phyloP scores from a whole-genome alignment of 2,888 invertebrate genomes.

The Lampropteryx suffumata region DNA sequence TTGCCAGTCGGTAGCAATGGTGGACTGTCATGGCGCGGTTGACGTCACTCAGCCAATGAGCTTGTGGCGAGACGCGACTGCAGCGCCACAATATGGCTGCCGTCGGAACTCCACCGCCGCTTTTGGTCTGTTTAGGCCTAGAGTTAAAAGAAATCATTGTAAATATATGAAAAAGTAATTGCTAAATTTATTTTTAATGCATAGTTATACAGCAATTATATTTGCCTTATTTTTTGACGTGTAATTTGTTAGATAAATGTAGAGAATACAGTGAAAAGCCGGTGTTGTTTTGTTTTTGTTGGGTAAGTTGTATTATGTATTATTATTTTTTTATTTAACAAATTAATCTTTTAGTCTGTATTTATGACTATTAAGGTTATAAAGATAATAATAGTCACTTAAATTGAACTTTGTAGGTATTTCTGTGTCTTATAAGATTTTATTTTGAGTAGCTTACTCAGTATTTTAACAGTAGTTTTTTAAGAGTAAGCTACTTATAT shows the following conservation, averaged over 20 bases:
- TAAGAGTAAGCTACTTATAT: too few species aligned
- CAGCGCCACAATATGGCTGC: conserved; percentile 82
- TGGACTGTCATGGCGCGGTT: conserved; percentile 76
- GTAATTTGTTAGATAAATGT: conserved; percentile 12
- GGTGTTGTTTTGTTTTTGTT: conserved; percentile 44
- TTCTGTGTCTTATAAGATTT: too few species aligned
- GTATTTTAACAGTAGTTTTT: too few species aligned
- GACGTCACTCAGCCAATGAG: conserved; percentile 81
- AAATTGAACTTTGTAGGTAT: too few species aligned
- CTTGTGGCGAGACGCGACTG: conserved; percentile 65
- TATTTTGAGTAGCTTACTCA: too few species aligned
- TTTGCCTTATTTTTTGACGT: conserved; percentile 5
- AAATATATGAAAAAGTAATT: conserved; percentile 31
- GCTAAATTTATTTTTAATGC: conserved; percentile 24
- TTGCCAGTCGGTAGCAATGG: conserved; percentile 69
- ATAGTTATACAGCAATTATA: conserved; percentile 1
- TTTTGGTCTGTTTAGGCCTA: conserved; percentile 78
- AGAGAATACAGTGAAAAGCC: conserved; percentile 39
- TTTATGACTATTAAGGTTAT: too few species aligned
- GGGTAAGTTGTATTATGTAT: conserved; percentile 42
- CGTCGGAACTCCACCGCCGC: conserved; percentile 73
- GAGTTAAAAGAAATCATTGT: conserved; percentile 54
- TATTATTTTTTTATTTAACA: neutral
- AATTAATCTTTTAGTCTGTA: too few species aligned
- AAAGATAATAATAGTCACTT: too few species aligned